Evolutionary conservation across 2,797 vertebrate species (phyloP).

Genomic region (Stomatorhinus walkeri): DNA sequence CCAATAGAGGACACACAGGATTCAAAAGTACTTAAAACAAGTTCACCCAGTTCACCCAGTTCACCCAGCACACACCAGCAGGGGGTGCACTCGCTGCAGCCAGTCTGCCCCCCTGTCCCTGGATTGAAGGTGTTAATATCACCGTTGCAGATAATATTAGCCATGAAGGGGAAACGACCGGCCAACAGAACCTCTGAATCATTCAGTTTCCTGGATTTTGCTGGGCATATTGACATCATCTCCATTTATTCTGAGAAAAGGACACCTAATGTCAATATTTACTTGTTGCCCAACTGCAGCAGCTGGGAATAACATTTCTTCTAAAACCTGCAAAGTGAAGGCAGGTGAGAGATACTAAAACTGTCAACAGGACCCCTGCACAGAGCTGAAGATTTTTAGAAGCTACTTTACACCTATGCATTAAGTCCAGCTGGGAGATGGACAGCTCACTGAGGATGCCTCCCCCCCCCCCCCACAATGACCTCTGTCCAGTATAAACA

Average conservation of each 20-base stretch:
- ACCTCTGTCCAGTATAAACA: slow-evolving; percentile 24
- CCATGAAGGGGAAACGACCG: not conserved
- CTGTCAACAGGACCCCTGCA: not conserved
- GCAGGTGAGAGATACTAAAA: not conserved
- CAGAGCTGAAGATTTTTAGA: not conserved
- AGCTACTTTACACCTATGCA: not conserved
- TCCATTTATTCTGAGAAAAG: not conserved
- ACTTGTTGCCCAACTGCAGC: not conserved
- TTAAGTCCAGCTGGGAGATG: not conserved
- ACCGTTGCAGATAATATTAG: not conserved
- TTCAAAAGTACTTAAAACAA: not conserved
- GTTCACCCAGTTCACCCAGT: not conserved
- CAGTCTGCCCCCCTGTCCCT: not conserved
- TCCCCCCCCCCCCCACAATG: not conserved
- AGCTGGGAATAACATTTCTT: not conserved
- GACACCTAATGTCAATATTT: not conserved
- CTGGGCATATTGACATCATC: not conserved
- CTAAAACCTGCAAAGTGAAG: not conserved
- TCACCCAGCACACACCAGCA: not conserved
- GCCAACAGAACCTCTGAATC: not conserved
- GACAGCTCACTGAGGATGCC: not conserved
- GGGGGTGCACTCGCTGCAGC: not conserved
- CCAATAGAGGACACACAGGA: not conserved
- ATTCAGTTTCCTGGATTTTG: not conserved
- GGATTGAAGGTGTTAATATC: not conserved